Evolutionary conservation across 2,888 invertebrate genomes (phyloP).

Genomic region (Leucania comma): DNA sequence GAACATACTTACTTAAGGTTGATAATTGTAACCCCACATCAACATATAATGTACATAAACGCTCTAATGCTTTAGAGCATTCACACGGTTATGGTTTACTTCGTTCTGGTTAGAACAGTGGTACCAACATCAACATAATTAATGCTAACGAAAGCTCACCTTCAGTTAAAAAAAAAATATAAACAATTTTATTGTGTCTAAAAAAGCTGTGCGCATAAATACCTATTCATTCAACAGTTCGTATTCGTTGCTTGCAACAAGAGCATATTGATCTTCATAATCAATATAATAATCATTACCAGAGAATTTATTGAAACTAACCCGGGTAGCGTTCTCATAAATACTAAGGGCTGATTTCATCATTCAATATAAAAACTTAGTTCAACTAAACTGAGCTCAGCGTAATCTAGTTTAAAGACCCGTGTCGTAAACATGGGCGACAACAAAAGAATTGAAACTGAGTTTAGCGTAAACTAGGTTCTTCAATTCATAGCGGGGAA

Average conservation of each 20-base stretch:
- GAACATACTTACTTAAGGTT: background rate
- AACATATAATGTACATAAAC: background rate
- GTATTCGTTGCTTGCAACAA: constrained; percentile 1
- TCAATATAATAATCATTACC: too few species aligned
- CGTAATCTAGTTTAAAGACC: too few species aligned
- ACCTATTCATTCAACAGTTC: too few species aligned
- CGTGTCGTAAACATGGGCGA: too few species aligned
- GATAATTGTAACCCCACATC: background rate
- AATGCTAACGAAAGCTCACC: constrained; percentile 18
- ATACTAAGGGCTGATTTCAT: too few species aligned
- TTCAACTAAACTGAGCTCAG: too few species aligned
- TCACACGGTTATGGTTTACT: background rate
- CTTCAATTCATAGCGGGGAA: too few species aligned
- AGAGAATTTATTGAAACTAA: too few species aligned
- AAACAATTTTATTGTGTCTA: background rate
- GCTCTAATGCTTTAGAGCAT: background rate
- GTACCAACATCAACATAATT: background rate
- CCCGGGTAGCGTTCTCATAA: background rate
- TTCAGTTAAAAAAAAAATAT: background rate
- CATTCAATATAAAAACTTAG: too few species aligned
- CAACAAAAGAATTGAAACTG: too few species aligned
- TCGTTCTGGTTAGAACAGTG: background rate
- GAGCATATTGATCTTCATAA: constrained; percentile 11
- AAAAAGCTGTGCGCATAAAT: too few species aligned
- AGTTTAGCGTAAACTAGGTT: too few species aligned